Conservation (phyloP, 2,113 vertebrate genomes). For the Canis aureus region DNA sequence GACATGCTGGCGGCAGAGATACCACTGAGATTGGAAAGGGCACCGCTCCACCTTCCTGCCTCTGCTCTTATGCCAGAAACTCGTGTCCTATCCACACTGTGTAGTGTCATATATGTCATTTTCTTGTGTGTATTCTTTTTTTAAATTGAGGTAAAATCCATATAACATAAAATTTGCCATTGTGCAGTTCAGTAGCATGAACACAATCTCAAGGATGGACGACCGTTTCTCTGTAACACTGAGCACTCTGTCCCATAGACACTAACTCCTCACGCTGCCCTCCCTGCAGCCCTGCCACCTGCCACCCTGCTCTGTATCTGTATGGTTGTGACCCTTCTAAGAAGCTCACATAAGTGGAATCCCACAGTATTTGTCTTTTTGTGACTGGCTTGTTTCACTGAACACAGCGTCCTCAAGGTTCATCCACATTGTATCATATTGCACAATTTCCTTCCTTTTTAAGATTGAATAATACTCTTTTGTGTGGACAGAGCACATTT, state of each 20-base stretch:
- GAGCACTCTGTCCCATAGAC: background rate
- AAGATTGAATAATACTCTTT: background rate
- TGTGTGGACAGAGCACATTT: background rate
- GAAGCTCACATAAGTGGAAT: too few species aligned
- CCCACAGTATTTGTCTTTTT: background rate
- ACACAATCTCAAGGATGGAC: background rate
- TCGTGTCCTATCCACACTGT: background rate
- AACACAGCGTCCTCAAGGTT: background rate
- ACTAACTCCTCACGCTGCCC: background rate
- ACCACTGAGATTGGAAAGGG: background rate
- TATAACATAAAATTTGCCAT: background rate
- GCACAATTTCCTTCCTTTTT: background rate
- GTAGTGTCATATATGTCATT: background rate
- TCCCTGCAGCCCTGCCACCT: background rate
- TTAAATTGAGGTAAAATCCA: background rate
- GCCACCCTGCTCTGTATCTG: background rate
- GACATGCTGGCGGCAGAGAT: accelerated
- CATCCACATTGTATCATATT: too few species aligned
- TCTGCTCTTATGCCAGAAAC: background rate
- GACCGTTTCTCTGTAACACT: background rate
- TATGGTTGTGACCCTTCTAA: background rate
- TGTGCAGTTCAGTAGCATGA: background rate
- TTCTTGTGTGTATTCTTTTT: background rate
- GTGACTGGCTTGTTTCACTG: background rate
- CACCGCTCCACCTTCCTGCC: accelerated